phyloP scores from a whole-genome alignment of 2,797 vertebrate genomes.

The Ctenopoma multispine region DNA sequence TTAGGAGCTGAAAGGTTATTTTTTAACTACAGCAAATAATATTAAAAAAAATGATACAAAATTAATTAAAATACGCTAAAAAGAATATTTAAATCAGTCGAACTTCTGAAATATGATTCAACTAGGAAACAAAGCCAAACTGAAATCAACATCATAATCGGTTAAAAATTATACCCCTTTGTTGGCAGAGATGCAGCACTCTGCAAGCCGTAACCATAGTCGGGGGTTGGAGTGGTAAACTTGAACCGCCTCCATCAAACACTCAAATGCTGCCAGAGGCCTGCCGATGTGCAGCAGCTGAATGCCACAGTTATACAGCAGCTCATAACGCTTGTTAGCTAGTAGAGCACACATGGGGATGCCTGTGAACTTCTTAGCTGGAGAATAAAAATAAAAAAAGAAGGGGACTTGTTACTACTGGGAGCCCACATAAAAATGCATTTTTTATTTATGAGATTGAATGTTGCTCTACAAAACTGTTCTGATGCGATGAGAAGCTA shows the following conservation, averaged over 20 bases:
- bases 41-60: too few relatives aligned
- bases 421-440: too few relatives aligned
- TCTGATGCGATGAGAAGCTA: too few relatives aligned
- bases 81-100: not conserved
- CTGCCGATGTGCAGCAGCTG: conserved; percentile 95
- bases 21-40: too few relatives aligned
- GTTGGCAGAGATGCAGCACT: conserved; percentile 97
- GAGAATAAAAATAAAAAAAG: not conserved
- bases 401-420: not conserved
- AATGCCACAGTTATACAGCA: conserved; percentile 97
- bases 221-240: conserved; percentile 98
- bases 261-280: conserved; percentile 96
- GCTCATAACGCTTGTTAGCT: conserved; percentile 96
- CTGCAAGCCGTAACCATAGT: conserved; percentile 95
- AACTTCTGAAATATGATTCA: too few relatives aligned
- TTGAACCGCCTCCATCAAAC: conserved; percentile 96
- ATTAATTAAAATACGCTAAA: not conserved
- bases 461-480: too few relatives aligned
- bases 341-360: conserved; percentile 96
- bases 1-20: too few relatives aligned
- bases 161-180: conserved; percentile 87
- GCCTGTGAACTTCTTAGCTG: conserved; percentile 93
- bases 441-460: too few relatives aligned
- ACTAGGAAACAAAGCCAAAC: not conserved
- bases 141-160: not conserved